A percentile compares a stretch with the other conserved stretches of the same genome.
Conservation (phyloP, 2,888 invertebrate species). For the Deroplatys truncata region DNA sequence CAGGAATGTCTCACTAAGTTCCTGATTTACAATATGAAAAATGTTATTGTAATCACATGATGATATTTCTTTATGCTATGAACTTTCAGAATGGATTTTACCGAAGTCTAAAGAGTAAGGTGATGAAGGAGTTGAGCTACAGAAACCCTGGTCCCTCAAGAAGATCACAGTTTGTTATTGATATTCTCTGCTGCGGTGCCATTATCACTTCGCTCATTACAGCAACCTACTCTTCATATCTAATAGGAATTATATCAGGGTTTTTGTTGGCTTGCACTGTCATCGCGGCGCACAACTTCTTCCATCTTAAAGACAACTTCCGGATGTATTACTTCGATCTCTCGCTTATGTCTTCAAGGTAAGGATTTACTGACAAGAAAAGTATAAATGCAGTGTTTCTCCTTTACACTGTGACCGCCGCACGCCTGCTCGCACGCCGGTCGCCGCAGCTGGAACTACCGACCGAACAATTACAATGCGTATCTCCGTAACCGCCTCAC, state of each 20-base stretch:
- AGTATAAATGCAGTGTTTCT: too few species aligned
- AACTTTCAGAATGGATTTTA: conserved; percentile 45
- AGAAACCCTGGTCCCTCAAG: background rate
- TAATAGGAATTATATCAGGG: conserved; percentile 51
- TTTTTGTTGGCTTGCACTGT: conserved; percentile 53
- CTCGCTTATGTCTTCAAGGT: conserved; percentile 61
- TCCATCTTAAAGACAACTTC: conserved; percentile 71
- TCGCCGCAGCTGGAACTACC: too few species aligned
- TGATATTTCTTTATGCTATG: too few species aligned
- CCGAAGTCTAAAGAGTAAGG: conserved; percentile 49
- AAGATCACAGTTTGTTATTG: conserved; percentile 31
- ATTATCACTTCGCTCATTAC: conserved; percentile 39
- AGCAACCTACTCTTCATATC: conserved; percentile 29
- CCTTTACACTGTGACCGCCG: too few species aligned
- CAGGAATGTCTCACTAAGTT: too few species aligned
- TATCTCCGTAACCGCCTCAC: too few species aligned
- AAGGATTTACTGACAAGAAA: too few species aligned
- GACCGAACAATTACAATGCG: too few species aligned
- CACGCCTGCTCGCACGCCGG: too few species aligned
- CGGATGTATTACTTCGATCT: conserved; percentile 76
- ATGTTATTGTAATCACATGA: too few species aligned
- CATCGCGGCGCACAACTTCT: conserved; percentile 69
- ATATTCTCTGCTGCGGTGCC: conserved; percentile 43
- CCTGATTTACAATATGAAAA: too few species aligned
- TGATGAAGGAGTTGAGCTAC: conserved; percentile 2